These are phyloP conservation scores for Mus spicilegus DNA, from an alignment of 2,113 vertebrate species.

Conservation along the genomic window DNA sequence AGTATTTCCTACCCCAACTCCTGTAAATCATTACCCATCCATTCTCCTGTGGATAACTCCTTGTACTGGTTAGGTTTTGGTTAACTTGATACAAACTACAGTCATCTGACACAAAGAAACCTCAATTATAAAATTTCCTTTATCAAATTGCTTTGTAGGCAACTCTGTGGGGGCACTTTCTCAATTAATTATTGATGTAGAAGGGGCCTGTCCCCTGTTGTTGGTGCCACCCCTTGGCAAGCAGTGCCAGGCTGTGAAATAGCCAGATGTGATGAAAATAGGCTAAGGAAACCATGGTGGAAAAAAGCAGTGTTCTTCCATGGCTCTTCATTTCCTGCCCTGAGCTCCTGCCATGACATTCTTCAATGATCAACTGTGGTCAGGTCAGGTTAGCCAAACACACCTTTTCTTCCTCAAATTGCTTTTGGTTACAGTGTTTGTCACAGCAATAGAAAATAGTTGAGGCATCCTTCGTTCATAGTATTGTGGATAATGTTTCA, in stretches of 20 bases:
- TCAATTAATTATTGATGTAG: neutral
- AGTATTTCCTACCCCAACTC: too few relatives aligned
- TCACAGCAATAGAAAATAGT: neutral
- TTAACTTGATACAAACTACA: neutral
- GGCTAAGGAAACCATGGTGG: neutral
- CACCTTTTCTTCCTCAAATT: neutral
- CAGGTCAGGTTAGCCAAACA: neutral
- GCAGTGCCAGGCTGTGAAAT: neutral
- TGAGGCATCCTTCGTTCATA: neutral
- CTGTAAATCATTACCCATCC: too few relatives aligned
- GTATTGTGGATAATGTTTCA: neutral
- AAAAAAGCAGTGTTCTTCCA: neutral
- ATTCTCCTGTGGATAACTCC: too few relatives aligned
- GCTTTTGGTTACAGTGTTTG: neutral
- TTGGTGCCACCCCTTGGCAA: neutral
- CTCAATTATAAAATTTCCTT: neutral
- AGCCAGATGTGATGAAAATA: neutral
- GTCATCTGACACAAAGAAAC: neutral
- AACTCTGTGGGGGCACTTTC: neutral
- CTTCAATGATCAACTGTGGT: neutral
- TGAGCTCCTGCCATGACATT: neutral
- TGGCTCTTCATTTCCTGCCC: neutral
- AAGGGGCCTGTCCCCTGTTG: neutral
- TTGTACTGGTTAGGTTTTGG: neutral
- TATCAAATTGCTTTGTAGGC: neutral